These are phyloP conservation scores for Hesperophylax magnus DNA, from an alignment of 1,140 invertebrate genomes.

Conservation along the genomic window DNA sequence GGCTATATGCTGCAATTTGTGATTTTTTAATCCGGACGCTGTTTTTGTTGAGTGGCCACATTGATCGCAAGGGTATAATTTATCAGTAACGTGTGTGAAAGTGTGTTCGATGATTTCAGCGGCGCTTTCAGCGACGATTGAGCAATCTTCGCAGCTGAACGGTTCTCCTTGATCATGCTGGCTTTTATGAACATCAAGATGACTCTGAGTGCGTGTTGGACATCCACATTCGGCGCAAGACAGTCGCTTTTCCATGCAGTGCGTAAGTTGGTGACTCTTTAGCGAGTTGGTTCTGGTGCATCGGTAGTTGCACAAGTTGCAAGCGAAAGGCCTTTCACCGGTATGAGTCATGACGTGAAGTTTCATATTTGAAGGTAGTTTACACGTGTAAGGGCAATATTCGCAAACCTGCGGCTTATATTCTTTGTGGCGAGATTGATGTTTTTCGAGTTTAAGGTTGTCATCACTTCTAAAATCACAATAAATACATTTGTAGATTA, in stretches of 20 bases:
- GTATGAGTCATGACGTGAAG: slow-evolving; percentile 28
- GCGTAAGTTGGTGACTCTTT: slow-evolving; percentile 12
- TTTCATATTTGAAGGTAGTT: not conserved
- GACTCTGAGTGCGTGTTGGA: not conserved
- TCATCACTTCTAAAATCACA: slow-evolving; percentile 23
- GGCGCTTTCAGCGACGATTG: not conserved
- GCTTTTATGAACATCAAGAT: not conserved
- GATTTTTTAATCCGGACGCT: slow-evolving; percentile 18
- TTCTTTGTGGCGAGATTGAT: slow-evolving; percentile 2
- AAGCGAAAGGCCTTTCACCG: not conserved
- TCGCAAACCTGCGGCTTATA: slow-evolving; percentile 13
- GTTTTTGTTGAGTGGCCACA: not conserved
- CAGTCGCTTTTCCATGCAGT: slow-evolving; percentile 21
- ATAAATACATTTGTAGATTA: slow-evolving; percentile 7
- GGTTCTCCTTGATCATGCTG: slow-evolving; percentile 1
- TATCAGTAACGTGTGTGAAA: not conserved
- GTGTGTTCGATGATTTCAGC: slow-evolving; percentile 18
- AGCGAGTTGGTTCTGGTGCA: not conserved
- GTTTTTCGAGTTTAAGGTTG: not conserved
- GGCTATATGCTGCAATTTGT: slow-evolving; percentile 23
- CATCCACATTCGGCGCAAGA: slow-evolving; percentile 23
- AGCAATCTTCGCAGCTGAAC: slow-evolving; percentile 24
- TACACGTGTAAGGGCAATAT: not conserved
- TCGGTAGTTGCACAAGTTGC: slow-evolving; percentile 16
- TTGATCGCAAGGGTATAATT: slow-evolving; percentile 9